phyloP scores from a whole-genome alignment of 2,113 vertebrate genomes.

The Seriola rivoliana region DNA sequence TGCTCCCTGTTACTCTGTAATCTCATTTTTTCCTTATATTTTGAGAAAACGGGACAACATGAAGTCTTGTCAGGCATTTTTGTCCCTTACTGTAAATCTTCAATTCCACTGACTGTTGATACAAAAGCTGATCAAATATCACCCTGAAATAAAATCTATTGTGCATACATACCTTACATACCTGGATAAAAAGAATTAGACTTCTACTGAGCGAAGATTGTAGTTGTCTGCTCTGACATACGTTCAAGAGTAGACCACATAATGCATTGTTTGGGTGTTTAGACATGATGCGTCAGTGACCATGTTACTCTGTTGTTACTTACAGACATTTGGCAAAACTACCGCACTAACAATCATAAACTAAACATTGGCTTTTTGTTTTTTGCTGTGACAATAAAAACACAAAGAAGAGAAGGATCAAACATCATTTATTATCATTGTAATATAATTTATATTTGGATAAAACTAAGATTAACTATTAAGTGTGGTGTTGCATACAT shows the following conservation, averaged over 20 bases:
- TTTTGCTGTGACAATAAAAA: slow-evolving; percentile 44
- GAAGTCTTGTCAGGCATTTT: too few species aligned
- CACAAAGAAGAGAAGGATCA: slow-evolving; percentile 54
- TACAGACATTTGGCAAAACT: slow-evolving; percentile 39
- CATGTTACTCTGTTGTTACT: slow-evolving; percentile 26
- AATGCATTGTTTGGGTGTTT: not conserved
- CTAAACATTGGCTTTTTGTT: not conserved
- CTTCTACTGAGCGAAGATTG: not conserved
- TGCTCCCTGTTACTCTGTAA: not conserved
- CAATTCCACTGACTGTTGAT: not conserved
- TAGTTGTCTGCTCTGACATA: not conserved
- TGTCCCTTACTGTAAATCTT: too few species aligned
- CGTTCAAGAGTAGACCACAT: not conserved
- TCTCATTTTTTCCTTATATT: not conserved
- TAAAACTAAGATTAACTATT: slow-evolving; percentile 73
- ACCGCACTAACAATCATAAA: slow-evolving; percentile 11
- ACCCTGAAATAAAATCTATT: not conserved
- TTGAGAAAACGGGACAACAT: not conserved
- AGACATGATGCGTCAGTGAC: not conserved
- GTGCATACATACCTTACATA: not conserved
- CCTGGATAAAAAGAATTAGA: not conserved
- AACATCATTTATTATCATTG: slow-evolving; percentile 72
- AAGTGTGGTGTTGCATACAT: slow-evolving; percentile 69
- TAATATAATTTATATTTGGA: slow-evolving; percentile 79
- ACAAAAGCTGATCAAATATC: not conserved